Evolutionary conservation across 2,113 vertebrate species (phyloP), one percentile per base, ranked within the genome.

Genomic region (Anolis sagrei): DNA sequence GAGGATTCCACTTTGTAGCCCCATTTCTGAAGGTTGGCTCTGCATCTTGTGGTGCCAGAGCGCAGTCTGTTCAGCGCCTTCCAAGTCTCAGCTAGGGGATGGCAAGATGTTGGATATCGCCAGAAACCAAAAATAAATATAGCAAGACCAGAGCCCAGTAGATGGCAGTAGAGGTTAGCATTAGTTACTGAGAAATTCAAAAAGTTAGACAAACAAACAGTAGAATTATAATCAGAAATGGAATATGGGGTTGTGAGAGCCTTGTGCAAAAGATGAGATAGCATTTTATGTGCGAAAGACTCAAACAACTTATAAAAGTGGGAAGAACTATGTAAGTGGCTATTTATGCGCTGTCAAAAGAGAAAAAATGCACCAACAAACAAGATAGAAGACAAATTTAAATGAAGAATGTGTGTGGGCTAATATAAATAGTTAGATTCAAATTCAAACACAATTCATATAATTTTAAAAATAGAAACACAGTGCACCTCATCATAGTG

Each of bases 61-160:
- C n/a, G n/a, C n/a, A n/a, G n/a, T n/a, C n/a, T n/a, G n/a, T n/a
- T n/a, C n/a, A n/a, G n/a, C n/a, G n/a, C n/a, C n/a, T n/a, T n/a
- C n/a, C n/a, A n/a, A n/a, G 39, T 44, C 39, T 44, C 39, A 44
- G 39, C 39, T 5, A 44, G 39, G 39, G 11, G 48, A n/a, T 18
- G 19, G 48, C 48, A 8, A 49, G 5, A 32, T 27, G 16, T 29
- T 34, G 10, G 25, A 1, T 39, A 44, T 19, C n/a, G 49, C 54
- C 7, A 32, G 51, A 62, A 23, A 54, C 13, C 5, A 4, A 39
- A 29, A 16, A 19, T 49, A 27, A 62, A 14, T 44, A 36, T 70
- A 79, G 68, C 3, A 69, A 85, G 27, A 13, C 29, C 61, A 73
- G 27, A 62, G 36, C 36, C 84, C 84, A 85, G 84, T 66, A 85